phyloP scores from a whole-genome alignment of 2,113 vertebrate genomes.

The Oncorhynchus keta region DNA sequence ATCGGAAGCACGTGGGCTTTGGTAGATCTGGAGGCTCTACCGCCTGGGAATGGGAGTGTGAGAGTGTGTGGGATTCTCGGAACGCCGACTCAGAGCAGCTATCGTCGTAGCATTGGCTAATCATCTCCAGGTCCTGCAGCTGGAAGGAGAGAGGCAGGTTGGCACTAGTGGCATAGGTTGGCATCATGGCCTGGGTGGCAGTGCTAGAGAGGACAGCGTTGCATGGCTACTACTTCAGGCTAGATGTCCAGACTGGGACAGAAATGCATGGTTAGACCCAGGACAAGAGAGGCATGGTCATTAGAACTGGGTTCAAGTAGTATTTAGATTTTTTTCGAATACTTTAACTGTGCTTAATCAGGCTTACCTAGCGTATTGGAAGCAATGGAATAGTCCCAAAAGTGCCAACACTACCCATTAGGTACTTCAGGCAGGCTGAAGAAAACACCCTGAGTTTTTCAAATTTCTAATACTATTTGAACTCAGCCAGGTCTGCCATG shows the following conservation, averaged over 20 bases:
- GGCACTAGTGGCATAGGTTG: not conserved
- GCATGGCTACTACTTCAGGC: not conserved
- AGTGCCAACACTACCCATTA: no score
- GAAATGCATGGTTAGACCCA: not conserved
- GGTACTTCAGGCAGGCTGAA: not conserved
- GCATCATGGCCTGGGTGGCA: not conserved
- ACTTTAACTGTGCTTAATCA: no score
- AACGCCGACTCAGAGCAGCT: conserved; percentile 86
- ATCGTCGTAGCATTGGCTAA: conserved; percentile 87
- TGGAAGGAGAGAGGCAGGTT: conserved; percentile 53
- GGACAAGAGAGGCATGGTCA: not conserved
- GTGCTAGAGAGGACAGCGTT: not conserved
- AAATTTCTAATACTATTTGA: no score
- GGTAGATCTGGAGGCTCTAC: conserved; percentile 88
- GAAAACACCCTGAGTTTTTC: no score
- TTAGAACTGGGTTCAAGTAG: no score
- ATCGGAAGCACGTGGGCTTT: conserved; percentile 94
- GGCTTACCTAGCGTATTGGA: no score
- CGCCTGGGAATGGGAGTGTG: conserved; percentile 75
- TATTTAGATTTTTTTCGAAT: no score
- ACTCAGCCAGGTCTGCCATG: not conserved
- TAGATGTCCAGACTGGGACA: not conserved
- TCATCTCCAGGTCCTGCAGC: conserved; percentile 84
- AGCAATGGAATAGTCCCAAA: no score
- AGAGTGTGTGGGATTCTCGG: conserved; percentile 77